A percentile compares a stretch with the other conserved stretches of the same genome.
phyloP scores from a whole-genome alignment of 2,113 vertebrate species.

The Ciconia boyciana region DNA sequence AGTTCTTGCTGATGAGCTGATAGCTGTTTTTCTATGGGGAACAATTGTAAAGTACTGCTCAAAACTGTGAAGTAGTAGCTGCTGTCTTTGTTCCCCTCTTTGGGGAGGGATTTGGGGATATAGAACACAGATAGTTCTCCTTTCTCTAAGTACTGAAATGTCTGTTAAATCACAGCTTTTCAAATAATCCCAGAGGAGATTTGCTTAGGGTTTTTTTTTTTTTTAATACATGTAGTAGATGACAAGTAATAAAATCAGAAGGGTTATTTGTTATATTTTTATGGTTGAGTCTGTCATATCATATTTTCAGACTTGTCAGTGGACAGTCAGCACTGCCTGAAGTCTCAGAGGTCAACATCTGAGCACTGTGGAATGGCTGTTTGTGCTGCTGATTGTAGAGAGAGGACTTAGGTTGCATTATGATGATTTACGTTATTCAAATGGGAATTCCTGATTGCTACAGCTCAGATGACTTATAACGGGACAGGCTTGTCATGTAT shows the following conservation, averaged over 20 bases:
- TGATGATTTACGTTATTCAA: neutral
- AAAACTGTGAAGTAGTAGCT: neutral
- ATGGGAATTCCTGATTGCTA: neutral
- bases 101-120: neutral
- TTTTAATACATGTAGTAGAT: neutral
- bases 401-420: neutral
- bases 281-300: neutral
- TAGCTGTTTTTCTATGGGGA: neutral
- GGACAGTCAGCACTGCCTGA: neutral
- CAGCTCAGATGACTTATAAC: neutral
- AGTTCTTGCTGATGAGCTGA: neutral
- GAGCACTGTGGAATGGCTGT: neutral
- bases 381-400: neutral
- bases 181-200: slow-evolving; percentile 27
- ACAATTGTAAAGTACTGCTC: neutral
- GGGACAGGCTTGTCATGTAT: neutral
- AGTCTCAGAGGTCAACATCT: neutral
- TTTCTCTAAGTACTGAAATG: neutral
- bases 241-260: slow-evolving; percentile 35
- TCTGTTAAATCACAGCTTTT: slow-evolving; percentile 29
- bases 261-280: slow-evolving; percentile 32
- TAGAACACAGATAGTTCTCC: neutral
- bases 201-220: neutral
- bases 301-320: neutral
- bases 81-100: neutral